Percentiles rank a stretch among this genome's conserved stretches.
Conservation (phyloP, 1,140 invertebrate genomes). For the Pararge aegeria region DNA sequence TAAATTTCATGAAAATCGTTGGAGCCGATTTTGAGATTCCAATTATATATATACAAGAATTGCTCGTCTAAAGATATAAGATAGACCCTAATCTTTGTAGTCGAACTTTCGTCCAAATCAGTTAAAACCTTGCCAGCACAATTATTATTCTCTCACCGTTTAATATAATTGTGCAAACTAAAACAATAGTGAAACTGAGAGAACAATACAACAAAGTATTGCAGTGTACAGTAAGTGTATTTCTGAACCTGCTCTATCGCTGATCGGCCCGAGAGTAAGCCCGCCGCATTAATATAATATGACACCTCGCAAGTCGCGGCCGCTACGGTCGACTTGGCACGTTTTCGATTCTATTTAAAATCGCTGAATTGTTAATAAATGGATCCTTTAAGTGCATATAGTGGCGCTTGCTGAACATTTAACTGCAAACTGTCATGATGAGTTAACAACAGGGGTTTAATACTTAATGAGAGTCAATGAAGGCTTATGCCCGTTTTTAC, state of each 20-base stretch:
- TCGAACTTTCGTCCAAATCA: too few relatives aligned
- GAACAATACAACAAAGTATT: not conserved
- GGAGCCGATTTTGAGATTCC: too few relatives aligned
- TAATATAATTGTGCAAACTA: not conserved
- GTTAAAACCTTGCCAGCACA: too few relatives aligned
- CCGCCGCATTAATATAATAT: constrained; percentile 50
- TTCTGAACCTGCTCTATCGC: constrained; percentile 2
- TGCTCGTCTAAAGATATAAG: too few relatives aligned
- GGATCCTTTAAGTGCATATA: constrained; percentile 37
- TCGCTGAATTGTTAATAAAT: constrained; percentile 62
- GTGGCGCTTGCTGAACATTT: not conserved
- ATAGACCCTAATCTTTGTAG: too few relatives aligned
- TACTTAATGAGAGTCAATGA: too few relatives aligned
- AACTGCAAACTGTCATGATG: too few relatives aligned
- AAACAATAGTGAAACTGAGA: not conserved
- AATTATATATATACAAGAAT: too few relatives aligned
- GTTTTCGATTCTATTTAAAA: constrained; percentile 71
- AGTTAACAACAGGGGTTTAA: too few relatives aligned
- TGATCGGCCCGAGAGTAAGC: constrained; percentile 34
- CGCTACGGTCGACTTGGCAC: constrained; percentile 53
- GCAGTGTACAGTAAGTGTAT: not conserved
- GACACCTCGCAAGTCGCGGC: constrained; percentile 37
- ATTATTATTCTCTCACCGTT: too few relatives aligned
- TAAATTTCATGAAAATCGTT: too few relatives aligned
- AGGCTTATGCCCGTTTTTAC: too few relatives aligned